Conservation (phyloP, 1,140 invertebrate species). For the Atopsyche davidsoni region DNA sequence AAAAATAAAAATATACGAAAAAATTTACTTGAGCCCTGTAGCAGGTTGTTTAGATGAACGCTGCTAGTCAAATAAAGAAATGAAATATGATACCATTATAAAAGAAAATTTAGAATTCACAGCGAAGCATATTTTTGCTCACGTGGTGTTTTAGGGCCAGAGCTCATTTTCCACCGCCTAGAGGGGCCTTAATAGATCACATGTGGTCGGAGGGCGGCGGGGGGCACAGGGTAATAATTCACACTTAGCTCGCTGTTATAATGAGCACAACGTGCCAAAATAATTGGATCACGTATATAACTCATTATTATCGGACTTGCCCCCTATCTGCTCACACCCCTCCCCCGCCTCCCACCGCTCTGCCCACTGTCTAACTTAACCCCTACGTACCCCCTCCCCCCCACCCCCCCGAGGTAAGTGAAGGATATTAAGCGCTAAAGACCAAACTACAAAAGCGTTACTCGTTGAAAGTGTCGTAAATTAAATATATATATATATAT, state of each 20-base stretch:
- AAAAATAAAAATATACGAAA: too few relatives aligned
- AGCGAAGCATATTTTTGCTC: not conserved
- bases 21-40: too few relatives aligned
- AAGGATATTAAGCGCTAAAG: too few relatives aligned
- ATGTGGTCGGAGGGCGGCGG: conserved; percentile 18
- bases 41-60: too few relatives aligned
- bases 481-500: too few relatives aligned
- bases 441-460: too few relatives aligned
- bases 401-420: too few relatives aligned
- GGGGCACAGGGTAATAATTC: conserved; percentile 42
- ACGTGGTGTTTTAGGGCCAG: not conserved
- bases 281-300: conserved; percentile 54
- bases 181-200: conserved; percentile 20
- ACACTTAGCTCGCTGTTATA: conserved; percentile 47
- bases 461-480: too few relatives aligned
- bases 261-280: conserved; percentile 49
- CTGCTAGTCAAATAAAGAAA: too few relatives aligned
- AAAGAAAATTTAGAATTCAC: too few relatives aligned
- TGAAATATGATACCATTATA: conserved; percentile 3
- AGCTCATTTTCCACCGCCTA: not conserved
- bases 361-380: too few relatives aligned
- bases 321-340: conserved; percentile 44
- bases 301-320: conserved; percentile 49
- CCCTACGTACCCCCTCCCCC: too few relatives aligned
- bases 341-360: conserved; percentile 24